phyloP scores from a whole-genome alignment of 2,113 vertebrate species.

The Sinocyclocheilus anshuiensis region DNA sequence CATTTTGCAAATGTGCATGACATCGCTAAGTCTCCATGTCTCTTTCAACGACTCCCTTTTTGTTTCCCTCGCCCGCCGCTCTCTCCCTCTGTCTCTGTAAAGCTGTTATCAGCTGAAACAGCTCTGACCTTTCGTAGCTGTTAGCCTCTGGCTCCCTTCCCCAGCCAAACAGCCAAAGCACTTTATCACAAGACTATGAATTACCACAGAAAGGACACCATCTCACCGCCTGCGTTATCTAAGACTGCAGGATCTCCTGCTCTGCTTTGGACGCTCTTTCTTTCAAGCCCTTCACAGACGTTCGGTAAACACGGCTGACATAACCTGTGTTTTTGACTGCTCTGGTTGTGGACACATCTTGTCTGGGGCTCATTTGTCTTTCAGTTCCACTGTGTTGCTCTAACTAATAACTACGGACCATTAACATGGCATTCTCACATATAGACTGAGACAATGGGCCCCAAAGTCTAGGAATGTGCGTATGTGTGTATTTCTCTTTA shows the following conservation, averaged over 20 bases:
- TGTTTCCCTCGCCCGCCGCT: constrained; percentile 23
- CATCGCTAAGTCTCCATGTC: constrained; percentile 36
- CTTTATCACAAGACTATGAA: constrained; percentile 49
- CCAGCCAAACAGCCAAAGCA: constrained; percentile 55
- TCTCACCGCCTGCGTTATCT: constrained; percentile 35
- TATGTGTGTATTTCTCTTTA: constrained; percentile 26
- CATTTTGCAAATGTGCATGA: constrained; percentile 39
- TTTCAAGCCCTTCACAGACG: constrained; percentile 8
- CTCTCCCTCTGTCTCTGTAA: constrained; percentile 45
- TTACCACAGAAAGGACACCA: constrained; percentile 39
- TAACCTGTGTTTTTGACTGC: constrained; percentile 14
- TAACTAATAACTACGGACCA: background rate
- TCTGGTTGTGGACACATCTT: constrained; percentile 1
- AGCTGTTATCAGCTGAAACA: constrained; percentile 59
- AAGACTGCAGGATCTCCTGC: constrained; percentile 31
- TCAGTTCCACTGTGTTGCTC: constrained; percentile 6
- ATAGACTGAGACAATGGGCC: background rate
- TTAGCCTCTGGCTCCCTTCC: constrained; percentile 52
- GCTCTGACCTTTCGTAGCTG: constrained; percentile 65
- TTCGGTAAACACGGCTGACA: constrained; percentile 16
- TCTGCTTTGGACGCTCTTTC: background rate
- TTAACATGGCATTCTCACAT: constrained; percentile 8
- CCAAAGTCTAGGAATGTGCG: background rate
- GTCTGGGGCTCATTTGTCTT: constrained; percentile 20
- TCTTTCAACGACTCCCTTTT: constrained; percentile 15